phyloP scores from a whole-genome alignment of 2,113 vertebrate species.

The Zeus faber region DNA sequence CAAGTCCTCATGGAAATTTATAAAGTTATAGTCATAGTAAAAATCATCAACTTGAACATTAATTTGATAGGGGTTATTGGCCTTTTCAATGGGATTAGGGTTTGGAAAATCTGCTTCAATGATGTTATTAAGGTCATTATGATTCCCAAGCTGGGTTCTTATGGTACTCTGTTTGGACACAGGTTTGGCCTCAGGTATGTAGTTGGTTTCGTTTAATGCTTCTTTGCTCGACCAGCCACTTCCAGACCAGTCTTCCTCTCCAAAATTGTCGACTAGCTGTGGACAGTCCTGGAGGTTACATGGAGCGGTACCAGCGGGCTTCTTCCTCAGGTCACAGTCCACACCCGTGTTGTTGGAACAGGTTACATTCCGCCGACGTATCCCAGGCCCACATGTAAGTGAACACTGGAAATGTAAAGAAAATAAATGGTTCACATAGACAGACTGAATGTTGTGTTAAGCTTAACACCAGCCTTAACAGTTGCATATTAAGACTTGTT shows the following conservation, averaged over 20 bases:
- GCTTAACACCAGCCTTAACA: too few relatives aligned
- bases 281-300: constrained; percentile 75
- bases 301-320: constrained; percentile 44
- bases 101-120: constrained; percentile 71
- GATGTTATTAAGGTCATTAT: constrained; percentile 59
- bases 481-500: too few relatives aligned
- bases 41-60: constrained; percentile 87
- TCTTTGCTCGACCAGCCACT: constrained; percentile 87
- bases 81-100: constrained; percentile 62
- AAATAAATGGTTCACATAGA: too few relatives aligned
- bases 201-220: constrained; percentile 81
- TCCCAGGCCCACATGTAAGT: constrained; percentile 77
- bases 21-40: constrained; percentile 98
- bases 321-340: constrained; percentile 72
- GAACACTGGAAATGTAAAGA: constrained; percentile 80
- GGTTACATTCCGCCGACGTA: constrained; percentile 67
- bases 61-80: constrained; percentile 38
- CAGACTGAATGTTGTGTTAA: too few relatives aligned
- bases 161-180: constrained; percentile 30
- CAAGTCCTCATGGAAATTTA: constrained; percentile 93
- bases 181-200: constrained; percentile 58
- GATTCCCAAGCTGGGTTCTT: constrained; percentile 43
- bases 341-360: constrained; percentile 75
- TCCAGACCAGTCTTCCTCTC: constrained; percentile 79
- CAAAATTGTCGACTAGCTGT: constrained; percentile 30